These are phyloP conservation scores for Melanotaenia parkinsoni DNA, from an alignment of 2,797 vertebrate species.

Conservation along the genomic window DNA sequence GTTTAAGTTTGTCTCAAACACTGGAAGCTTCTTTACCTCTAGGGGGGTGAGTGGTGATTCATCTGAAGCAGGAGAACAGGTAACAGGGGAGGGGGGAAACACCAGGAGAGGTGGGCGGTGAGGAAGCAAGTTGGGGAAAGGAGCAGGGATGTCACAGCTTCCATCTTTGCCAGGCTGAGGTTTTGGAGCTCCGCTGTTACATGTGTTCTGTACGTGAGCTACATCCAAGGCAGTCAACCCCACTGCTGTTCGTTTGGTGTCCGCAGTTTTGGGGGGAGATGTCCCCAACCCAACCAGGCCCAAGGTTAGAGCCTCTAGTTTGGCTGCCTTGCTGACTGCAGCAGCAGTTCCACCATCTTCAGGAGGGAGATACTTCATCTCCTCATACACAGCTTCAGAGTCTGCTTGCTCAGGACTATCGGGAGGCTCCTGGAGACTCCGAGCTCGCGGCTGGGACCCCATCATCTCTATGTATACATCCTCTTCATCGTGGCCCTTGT, in stretches of 20 bases:
- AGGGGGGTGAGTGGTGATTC: conserved; percentile 96
- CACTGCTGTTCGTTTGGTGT: conserved; percentile 74
- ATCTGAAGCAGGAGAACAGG: conserved; percentile 95
- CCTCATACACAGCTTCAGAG: conserved; percentile 94
- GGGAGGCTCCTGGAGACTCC: conserved; percentile 76
- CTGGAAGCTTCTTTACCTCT: conserved; percentile 95
- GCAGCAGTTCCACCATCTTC: conserved; percentile 79
- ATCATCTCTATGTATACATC: conserved; percentile 97
- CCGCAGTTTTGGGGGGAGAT: conserved; percentile 77
- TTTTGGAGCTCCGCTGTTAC: conserved; percentile 43
- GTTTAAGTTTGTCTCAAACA: conserved; percentile 94
- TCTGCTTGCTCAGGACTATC: conserved; percentile 86
- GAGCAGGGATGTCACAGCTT: conserved; percentile 92
- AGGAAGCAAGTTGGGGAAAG: conserved; percentile 95
- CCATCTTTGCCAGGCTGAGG: conserved; percentile 79
- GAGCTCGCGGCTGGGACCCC: conserved; percentile 82
- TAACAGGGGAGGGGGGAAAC: conserved; percentile 93
- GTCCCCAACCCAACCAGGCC: conserved; percentile 63
- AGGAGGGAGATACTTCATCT: conserved; percentile 92
- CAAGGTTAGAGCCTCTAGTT: conserved; percentile 71
- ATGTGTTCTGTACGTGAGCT: conserved; percentile 37
- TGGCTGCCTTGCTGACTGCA: conserved; percentile 66
- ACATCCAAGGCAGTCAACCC: conserved; percentile 57
- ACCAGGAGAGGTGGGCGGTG: conserved; percentile 96
- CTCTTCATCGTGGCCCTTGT: conserved; percentile 84